Evolutionary conservation across 1,140 invertebrate genomes (phyloP), one percentile per base, ranked within the genome.

Genomic region (Pogonomyrmex barbatus): DNA sequence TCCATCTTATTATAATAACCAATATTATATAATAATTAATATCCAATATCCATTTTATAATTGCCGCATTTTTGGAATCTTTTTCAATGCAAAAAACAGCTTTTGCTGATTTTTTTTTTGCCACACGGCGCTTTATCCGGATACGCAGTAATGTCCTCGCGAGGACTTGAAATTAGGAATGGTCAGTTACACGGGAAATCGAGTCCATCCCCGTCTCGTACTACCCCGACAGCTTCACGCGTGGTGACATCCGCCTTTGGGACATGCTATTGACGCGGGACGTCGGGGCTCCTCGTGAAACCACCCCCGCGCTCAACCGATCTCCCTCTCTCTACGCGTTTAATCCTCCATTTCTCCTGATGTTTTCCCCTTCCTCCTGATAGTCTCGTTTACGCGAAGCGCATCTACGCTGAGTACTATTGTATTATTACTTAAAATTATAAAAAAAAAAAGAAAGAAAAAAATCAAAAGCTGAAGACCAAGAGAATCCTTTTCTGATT

Each of bases 171-270:
- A 89, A 93, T 93, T 93, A 92, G 89, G 92, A 89, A 92, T 92
- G 92, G 92, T 93, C 92, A 93, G 92, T 92, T 92, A 92, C 90
- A 79, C 54, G 71, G 42, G 85, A 84, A 82, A 87, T 89, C 60
- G 84, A 86, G 73, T 54, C 50, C 76, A 36, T 58, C 50, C 47
- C 47, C 30, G 81, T 81, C 76, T 82, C 47, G 45, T 47, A 36
- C 68, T 60, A 78, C 54, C 73, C 71, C 68, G 30, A 4, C n/a
- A 24, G 45, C 42, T 56, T 78, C 81, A 77, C 91, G 76, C 87
- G 89, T 86, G 87, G 83, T 81, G 68, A 79, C 81, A 65, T 88
- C 58, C 73, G 68, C 60, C 82, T 70, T 77, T 67, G 86, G 83
- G 75, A 85, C 85, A 84, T 8, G 82, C 84, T 93, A 93, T 92